Evolutionary conservation across 30 jellyfish, hydroid and myxozoan species (phyloP).

Genomic region (Pseudorhiza aurosa): DNA sequence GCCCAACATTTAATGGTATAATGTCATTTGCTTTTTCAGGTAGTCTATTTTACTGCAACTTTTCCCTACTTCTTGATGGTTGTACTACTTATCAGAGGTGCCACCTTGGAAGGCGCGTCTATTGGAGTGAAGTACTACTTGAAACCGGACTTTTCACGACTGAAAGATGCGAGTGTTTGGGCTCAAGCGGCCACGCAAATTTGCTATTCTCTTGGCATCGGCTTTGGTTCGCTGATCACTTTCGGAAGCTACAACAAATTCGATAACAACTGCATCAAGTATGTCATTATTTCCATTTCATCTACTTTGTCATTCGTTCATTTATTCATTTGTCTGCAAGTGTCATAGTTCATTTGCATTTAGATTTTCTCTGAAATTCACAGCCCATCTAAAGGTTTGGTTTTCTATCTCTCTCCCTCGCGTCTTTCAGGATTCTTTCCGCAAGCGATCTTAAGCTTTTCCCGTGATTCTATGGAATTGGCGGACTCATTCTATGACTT

Average conservation of each 20-base stretch:
- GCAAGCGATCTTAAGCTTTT: too few relatives aligned
- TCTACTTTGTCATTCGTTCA: too few relatives aligned
- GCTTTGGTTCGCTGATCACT: constrained; percentile 92
- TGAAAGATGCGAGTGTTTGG: constrained; percentile 84
- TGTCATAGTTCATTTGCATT: too few relatives aligned
- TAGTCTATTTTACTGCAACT: constrained; percentile 93
- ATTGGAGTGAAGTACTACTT: constrained; percentile 80
- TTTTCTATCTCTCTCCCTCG: too few relatives aligned
- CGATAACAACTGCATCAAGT: constrained; percentile 87
- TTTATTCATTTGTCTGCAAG: too few relatives aligned
- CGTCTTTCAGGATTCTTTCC: too few relatives aligned
- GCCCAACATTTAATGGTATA: not conserved
- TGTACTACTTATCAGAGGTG: constrained; percentile 83
- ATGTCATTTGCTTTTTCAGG: constrained; percentile 44
- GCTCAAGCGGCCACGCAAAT: constrained; percentile 97
- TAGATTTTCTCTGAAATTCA: too few relatives aligned
- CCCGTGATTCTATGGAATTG: too few relatives aligned
- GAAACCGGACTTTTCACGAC: constrained; percentile 81
- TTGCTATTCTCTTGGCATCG: constrained; percentile 94
- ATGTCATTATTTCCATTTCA: not conserved
- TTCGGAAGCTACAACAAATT: constrained; percentile 93
- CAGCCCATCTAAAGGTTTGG: too few relatives aligned
- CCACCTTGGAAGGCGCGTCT: constrained; percentile 84
- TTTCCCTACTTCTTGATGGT: constrained; percentile 86
- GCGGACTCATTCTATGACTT: too few relatives aligned